phyloP scores from a whole-genome alignment of 2,797 vertebrate genomes.

The Phylloscopus collybita region DNA sequence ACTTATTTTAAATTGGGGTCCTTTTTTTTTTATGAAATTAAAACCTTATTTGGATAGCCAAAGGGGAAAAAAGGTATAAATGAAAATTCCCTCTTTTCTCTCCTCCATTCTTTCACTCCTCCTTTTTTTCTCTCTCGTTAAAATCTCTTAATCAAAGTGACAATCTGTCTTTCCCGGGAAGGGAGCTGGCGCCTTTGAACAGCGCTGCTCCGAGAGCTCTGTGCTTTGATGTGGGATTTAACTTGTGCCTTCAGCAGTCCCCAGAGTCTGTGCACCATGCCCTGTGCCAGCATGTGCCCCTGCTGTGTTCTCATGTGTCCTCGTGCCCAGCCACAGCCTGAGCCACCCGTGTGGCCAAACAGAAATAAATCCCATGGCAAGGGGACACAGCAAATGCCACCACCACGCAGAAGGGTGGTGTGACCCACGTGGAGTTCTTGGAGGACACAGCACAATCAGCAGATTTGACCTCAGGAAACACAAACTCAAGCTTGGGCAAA shows the following conservation, averaged over 20 bases:
- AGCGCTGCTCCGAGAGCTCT: conserved; percentile 44
- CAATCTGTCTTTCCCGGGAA: conserved; percentile 74
- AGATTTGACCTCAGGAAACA: neutral
- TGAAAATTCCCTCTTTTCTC: conserved; percentile 22
- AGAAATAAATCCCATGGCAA: neutral
- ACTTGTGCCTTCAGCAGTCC: conserved; percentile 57
- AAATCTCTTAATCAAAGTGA: conserved; percentile 77
- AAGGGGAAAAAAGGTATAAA: conserved; percentile 13
- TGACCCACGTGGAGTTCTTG: neutral
- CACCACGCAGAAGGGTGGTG: neutral
- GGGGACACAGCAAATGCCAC: neutral
- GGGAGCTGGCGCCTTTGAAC: conserved; percentile 65
- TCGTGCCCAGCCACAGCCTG: neutral
- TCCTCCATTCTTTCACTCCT: neutral
- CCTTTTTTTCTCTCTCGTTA: conserved; percentile 25
- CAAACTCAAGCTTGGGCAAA: neutral
- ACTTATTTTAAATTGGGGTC: conserved; percentile 47
- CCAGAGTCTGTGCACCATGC: neutral
- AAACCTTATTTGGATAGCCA: conserved; percentile 50
- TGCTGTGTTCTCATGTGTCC: neutral
- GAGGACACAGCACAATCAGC: neutral
- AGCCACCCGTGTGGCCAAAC: neutral
- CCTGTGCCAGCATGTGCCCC: neutral
- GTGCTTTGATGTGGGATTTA: conserved; percentile 76
- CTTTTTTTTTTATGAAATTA: conserved; percentile 17